Base-by-base conservation (phyloP, 2,113 vertebrate genomes). In the Oryctolagus cuniculus region DNA sequence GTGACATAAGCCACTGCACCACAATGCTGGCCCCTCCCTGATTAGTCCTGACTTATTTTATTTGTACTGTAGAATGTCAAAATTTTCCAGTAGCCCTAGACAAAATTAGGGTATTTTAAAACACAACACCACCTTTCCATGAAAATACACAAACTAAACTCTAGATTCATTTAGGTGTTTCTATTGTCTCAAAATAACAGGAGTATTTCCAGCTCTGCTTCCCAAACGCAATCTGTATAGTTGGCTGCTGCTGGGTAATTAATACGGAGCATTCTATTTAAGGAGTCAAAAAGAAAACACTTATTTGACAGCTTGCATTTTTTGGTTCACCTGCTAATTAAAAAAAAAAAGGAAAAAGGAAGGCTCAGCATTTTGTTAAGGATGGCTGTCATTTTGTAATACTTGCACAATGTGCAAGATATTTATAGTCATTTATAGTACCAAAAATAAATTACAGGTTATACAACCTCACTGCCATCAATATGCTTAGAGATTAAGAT, bases 271-370 rank as follows among this genome's bases (percentile, higher is more conserved):
- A 92, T 74, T 83, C 44, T 64, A 74, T 78, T 86, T 95, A 34
- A 2, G 27, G 22, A 36, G 89, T 73, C 49, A 66, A 83, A 82
- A 86, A 86, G 67, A 29, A 83, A 64, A 69, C 6, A 72, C 2
- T n/a, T 19, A 73, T 87, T 89, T 87, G 55, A 92, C 49, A 93
- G 64, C 49, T 92, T 95, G 58, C 36, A 70, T 93, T 87, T 89
- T 91, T 24, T 31, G 61, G 8, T 69, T 92, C 69, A 49, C n/a
- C 36, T 78, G 69, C 53, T 82, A 86, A 93, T 89, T 91, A 29
- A 25, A 34, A 82, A 87, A 51, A 67, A n/a, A 53, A 22, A 24
- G 7, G 15, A 6, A 34, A 90, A 79, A 27, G 27, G 55, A 82
- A 64, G 27, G 13, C 15, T 83, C 36, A 93, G 81, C 38, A 83